Conservation (phyloP, 1,140 invertebrate species). For the Drosophila albomicans region DNA sequence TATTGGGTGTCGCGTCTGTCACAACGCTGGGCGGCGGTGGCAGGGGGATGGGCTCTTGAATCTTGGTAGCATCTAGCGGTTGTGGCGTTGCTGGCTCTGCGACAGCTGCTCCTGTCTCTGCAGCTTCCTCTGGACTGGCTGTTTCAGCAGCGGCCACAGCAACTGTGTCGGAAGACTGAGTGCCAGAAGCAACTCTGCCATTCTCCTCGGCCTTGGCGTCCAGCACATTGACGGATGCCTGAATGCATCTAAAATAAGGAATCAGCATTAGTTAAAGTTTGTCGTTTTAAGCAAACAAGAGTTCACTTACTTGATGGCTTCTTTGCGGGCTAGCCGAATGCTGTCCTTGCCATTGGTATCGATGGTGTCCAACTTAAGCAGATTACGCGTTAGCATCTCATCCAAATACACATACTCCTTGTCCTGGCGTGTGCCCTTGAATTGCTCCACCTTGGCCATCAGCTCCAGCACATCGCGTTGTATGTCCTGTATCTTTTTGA, state of each 20-base stretch:
- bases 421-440: slow-evolving; percentile 90
- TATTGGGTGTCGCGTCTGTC: background rate
- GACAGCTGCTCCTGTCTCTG: background rate
- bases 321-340: slow-evolving; percentile 93
- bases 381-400: slow-evolving; percentile 96
- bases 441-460: slow-evolving; percentile 91
- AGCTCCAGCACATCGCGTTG: slow-evolving; percentile 92
- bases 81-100: slow-evolving; percentile 61
- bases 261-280: background rate
- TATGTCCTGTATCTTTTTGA: slow-evolving; percentile 92
- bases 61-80: slow-evolving; percentile 75
- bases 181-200: slow-evolving; percentile 48
- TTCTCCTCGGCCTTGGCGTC: slow-evolving; percentile 90
- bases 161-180: slow-evolving; percentile 3
- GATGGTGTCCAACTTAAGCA: slow-evolving; percentile 96
- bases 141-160: slow-evolving; percentile 16
- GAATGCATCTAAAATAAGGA: slow-evolving; percentile 88
- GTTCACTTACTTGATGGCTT: slow-evolving; percentile 89
- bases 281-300: background rate
- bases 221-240: slow-evolving; percentile 92
- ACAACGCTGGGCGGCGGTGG: slow-evolving; percentile 65
- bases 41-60: slow-evolving; percentile 76
- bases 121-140: slow-evolving; percentile 4
- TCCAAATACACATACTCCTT: slow-evolving; percentile 96
- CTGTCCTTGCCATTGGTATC: slow-evolving; percentile 96